A percentile compares a stretch with the other conserved stretches of the same genome.
phyloP scores from a whole-genome alignment of 2,113 vertebrate species.

The Neogale vison region DNA sequence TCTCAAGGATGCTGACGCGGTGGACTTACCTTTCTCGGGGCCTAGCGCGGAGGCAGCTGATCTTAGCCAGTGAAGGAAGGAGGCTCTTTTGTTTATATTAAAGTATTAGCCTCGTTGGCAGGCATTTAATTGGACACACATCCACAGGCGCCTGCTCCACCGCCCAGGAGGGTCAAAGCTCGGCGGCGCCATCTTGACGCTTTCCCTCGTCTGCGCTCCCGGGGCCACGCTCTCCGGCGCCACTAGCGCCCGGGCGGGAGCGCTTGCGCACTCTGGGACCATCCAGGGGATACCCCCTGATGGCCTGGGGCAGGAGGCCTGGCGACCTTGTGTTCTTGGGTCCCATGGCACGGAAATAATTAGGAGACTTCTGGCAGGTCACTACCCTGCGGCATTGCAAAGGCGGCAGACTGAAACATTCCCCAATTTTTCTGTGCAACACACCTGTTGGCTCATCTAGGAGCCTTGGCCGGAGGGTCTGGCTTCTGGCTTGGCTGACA shows the following conservation, averaged over 20 bases:
- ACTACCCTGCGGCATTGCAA: too few species aligned
- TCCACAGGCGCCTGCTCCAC: fast-evolving
- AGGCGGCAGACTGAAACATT: background rate
- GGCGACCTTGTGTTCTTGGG: background rate
- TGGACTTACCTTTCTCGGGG: background rate
- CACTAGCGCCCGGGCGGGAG: background rate
- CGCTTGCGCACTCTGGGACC: background rate
- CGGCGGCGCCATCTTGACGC: fast-evolving
- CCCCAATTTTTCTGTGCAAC: background rate
- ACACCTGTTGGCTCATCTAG: background rate
- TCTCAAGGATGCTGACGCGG: fast-evolving
- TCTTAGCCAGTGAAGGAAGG: too few species aligned
- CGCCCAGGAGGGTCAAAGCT: fast-evolving
- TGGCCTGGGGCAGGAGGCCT: background rate
- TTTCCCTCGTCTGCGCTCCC: background rate
- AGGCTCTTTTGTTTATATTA: background rate
- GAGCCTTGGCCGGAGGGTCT: background rate
- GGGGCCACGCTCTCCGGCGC: too few species aligned
- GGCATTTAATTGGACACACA: too few species aligned
- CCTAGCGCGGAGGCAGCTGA: too few species aligned
- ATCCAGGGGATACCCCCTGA: background rate
- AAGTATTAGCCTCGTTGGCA: background rate
- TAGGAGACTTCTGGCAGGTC: background rate
- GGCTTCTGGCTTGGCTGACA: too few species aligned
- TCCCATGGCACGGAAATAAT: background rate